phyloP scores from a whole-genome alignment of 2,113 vertebrate genomes.

The Odocoileus hemionus region DNA sequence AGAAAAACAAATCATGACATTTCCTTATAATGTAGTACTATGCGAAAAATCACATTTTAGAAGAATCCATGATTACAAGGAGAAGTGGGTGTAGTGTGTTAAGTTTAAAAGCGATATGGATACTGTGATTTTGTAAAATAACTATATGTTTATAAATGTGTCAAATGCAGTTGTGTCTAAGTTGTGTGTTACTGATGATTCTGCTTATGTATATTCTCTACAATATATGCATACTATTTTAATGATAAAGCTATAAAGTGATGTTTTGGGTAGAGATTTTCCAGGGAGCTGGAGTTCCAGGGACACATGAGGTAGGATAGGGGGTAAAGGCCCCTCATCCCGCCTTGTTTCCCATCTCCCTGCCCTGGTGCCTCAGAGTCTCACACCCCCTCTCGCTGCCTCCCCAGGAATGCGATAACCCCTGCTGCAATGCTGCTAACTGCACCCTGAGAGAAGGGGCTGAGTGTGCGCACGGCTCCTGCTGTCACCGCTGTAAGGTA shows the following conservation, averaged over 20 bases:
- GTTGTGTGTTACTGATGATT: background rate
- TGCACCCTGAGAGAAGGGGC: conserved; percentile 91
- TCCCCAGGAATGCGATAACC: conserved; percentile 91
- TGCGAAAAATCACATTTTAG: background rate
- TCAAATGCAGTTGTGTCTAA: background rate
- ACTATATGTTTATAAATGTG: background rate
- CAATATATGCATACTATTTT: background rate
- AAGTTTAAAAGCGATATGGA: background rate
- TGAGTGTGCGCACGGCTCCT: conserved; percentile 94
- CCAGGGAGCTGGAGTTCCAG: background rate
- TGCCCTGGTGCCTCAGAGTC: background rate
- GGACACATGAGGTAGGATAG: background rate
- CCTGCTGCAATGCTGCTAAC: conserved; percentile 93
- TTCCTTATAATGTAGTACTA: background rate
- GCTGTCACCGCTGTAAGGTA: conserved; percentile 96
- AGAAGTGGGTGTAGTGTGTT: background rate
- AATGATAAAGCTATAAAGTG: background rate
- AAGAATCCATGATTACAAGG: background rate
- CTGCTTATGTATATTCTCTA: background rate
- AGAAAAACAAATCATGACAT: background rate
- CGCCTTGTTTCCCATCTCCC: background rate
- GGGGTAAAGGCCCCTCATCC: background rate
- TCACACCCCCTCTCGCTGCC: background rate
- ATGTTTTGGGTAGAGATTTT: background rate
- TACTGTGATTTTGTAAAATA: background rate